Base-by-base conservation (phyloP, 2,888 invertebrate species). In the Tetrapedia diversipes region DNA sequence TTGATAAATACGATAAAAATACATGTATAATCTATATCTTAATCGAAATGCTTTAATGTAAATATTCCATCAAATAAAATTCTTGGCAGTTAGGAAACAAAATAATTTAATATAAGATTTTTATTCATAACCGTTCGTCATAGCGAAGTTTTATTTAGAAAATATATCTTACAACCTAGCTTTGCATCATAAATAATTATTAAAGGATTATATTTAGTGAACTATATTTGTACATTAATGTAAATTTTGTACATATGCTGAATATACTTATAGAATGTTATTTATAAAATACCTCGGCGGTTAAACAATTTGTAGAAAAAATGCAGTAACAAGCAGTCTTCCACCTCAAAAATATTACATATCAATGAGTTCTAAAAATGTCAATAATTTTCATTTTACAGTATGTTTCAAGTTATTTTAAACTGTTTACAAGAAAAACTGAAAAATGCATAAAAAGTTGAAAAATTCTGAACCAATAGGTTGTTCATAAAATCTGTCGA, bases 281-380 rank as follows among this genome's bases (percentile, higher is more conserved):
- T 67, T 63, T 43, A 11, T 24, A 59, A 64, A 34, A 39, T 27
- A 27, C 61, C 43, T 54, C 22, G n/a, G 41, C 54, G 27, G 14
- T 32, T 54, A 71, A 32, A 60, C 56, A 64, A 51, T 56, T 72
- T 29, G 37, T 51, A 69, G 56, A 45, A 63, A 76, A 82, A 82
- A 81, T 82, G 82, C 82, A 82, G 61, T 63, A 77, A 45, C 53
- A 70, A 82, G 54, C 80, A 82, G 78, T 82, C 80, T 82, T 82
- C 59, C 47, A 41, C 64, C 51, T 78, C 59, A 64, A 82, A 80
- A 68, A 81, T 19, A 43, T 67, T 57, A 32, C 16, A 34, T 45
- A 39, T 67, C 24, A 29, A 51, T 59, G 63, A 29, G 16, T 43
- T 29, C 29, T 27, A n/a, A 34, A 32, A 16, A 27, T 47, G 47